Conservation (phyloP, 1,140 invertebrate genomes). For the Plodia interpunctella region DNA sequence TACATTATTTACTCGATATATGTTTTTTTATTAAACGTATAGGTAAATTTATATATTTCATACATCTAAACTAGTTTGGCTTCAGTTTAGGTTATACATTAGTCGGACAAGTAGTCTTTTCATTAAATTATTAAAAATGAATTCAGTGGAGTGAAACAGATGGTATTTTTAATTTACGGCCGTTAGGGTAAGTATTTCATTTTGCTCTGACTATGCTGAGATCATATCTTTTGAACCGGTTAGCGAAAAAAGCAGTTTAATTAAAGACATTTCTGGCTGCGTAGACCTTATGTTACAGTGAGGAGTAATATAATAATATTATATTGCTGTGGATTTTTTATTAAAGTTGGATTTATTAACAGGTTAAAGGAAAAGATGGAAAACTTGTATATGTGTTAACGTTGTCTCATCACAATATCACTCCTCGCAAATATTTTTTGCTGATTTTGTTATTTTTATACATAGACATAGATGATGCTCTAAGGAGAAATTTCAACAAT, state of each 20-base stretch:
- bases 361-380: too few relatives aligned
- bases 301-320: not conserved
- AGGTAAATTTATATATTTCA: too few relatives aligned
- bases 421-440: too few relatives aligned
- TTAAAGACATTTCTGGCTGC: not conserved
- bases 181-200: not conserved
- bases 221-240: constrained; percentile 5
- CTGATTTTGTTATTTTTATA: too few relatives aligned
- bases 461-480: too few relatives aligned
- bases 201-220: not conserved
- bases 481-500: too few relatives aligned
- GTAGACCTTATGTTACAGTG: not conserved
- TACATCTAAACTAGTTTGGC: too few relatives aligned
- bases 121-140: constrained; percentile 11
- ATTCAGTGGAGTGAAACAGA: constrained; percentile 10
- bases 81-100: too few relatives aligned
- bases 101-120: not conserved
- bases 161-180: constrained; percentile 12
- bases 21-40: too few relatives aligned
- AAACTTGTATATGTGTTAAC: too few relatives aligned
- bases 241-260: constrained; percentile 5
- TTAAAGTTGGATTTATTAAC: not conserved
- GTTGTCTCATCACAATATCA: too few relatives aligned
- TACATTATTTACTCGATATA: too few relatives aligned
- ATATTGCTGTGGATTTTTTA: not conserved